Evolutionary conservation across 2,888 invertebrate genomes (phyloP).

Genomic region (Eumerus sabulonum): DNA sequence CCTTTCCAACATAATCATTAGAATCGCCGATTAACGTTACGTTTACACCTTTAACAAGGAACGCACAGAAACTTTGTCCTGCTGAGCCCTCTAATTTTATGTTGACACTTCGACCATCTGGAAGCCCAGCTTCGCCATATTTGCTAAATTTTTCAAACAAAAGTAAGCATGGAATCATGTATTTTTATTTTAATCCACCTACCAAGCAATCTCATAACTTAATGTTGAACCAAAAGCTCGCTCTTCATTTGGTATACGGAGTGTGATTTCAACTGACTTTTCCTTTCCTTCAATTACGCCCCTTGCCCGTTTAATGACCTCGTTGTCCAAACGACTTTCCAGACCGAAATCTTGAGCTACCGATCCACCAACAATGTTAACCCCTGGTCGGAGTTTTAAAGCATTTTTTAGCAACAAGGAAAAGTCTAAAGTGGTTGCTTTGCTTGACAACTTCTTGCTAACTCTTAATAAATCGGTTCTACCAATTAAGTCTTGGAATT

Average conservation of each 20-base stretch:
- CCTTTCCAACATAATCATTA: constrained; percentile 98
- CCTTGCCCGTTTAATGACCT: constrained; percentile 86
- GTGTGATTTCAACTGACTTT: constrained; percentile 84
- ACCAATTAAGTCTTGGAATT: constrained; percentile 94
- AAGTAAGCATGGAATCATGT: too few relatives aligned
- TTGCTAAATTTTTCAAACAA: too few relatives aligned
- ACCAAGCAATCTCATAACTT: constrained; percentile 97
- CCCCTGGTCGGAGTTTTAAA: constrained; percentile 91
- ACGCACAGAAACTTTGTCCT: constrained; percentile 99
- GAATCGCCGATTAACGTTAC: constrained; percentile 97
- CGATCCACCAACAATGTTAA: constrained; percentile 94
- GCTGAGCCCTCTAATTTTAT: constrained; percentile 94
- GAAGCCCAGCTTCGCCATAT: constrained; percentile 92
- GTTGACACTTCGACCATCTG: constrained; percentile 86
- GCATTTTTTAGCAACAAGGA: constrained; percentile 93
- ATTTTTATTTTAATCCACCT: constrained; percentile 78
- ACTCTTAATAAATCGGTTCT: constrained; percentile 92
- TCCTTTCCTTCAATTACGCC: constrained; percentile 87
- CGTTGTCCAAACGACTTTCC: constrained; percentile 91
- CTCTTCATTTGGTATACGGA: constrained; percentile 93
- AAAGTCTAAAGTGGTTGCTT: constrained; percentile 92
- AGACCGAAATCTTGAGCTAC: constrained; percentile 91
- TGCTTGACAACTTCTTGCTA: constrained; percentile 85
- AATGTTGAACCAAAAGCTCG: constrained; percentile 96
- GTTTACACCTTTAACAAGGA: constrained; percentile 93